Percentiles rank a stretch among this genome's conserved stretches.
phyloP scores from a whole-genome alignment of 2,797 vertebrate genomes.

The Siniperca undulata region DNA sequence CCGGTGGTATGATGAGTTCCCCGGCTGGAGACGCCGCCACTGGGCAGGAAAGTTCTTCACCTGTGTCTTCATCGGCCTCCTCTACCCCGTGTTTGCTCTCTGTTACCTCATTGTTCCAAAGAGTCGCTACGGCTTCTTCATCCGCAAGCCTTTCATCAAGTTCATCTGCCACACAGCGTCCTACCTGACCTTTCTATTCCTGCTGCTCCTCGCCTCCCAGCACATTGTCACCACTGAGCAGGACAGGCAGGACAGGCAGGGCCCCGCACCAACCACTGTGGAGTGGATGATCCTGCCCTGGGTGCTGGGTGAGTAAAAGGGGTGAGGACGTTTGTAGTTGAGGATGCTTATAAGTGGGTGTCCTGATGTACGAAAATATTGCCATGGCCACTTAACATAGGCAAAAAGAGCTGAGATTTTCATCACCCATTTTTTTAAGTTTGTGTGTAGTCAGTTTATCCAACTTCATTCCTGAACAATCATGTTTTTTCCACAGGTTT shows the following conservation, averaged over 20 bases:
- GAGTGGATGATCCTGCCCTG: slow-evolving; percentile 99
- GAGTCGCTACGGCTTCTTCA: slow-evolving; percentile 95
- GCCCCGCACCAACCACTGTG: slow-evolving; percentile 92
- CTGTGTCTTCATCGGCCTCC: slow-evolving; percentile 95
- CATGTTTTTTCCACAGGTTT: neutral
- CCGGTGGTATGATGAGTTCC: slow-evolving; percentile 98
- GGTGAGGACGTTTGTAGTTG: neutral
- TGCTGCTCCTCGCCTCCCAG: slow-evolving; percentile 96
- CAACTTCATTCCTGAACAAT: neutral
- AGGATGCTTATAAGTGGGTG: neutral
- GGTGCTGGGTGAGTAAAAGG: slow-evolving; percentile 82
- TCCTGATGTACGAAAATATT: neutral
- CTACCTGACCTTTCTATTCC: slow-evolving; percentile 98
- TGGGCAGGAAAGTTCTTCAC: slow-evolving; percentile 98
- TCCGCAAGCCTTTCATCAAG: slow-evolving; percentile 99
- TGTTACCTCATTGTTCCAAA: slow-evolving; percentile 97
- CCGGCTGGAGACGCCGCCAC: slow-evolving; percentile 96
- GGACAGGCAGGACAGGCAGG: slow-evolving; percentile 90
- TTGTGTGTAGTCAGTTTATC: neutral
- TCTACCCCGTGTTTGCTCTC: slow-evolving; percentile 94
- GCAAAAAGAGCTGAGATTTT: neutral
- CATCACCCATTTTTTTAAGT: neutral
- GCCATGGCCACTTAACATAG: neutral
- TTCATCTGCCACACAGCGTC: slow-evolving; percentile 99
- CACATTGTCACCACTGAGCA: slow-evolving; percentile 92